phyloP scores from a whole-genome alignment of 2,888 invertebrate species.

The Clunio marinus region DNA sequence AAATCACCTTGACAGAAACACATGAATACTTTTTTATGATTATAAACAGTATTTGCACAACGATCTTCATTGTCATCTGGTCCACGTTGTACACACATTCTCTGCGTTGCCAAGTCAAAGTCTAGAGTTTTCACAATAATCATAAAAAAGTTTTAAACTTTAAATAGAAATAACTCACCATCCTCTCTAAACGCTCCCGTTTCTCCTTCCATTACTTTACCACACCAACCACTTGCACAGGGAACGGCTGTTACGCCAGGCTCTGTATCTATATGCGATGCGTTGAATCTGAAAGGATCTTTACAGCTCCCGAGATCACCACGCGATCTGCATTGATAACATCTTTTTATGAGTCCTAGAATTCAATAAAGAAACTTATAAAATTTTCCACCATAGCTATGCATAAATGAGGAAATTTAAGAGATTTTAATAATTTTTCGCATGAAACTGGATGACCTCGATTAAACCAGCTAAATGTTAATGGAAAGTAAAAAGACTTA shows the following conservation, averaged over 20 bases:
- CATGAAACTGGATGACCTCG: constrained; percentile 19
- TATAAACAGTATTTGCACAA: constrained; percentile 80
- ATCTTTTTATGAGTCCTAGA: constrained; percentile 67
- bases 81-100: constrained; percentile 80
- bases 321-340: constrained; percentile 79
- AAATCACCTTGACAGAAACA: constrained; percentile 88
- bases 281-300: constrained; percentile 77
- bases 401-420: background rate
- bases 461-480: background rate
- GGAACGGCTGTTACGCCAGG: constrained; percentile 71
- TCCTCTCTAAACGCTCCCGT: constrained; percentile 67
- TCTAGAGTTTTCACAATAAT: constrained; percentile 56
- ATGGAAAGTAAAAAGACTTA: constrained; percentile 27
- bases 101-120: constrained; percentile 80
- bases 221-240: constrained; percentile 90
- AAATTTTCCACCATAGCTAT: background rate
- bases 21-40: constrained; percentile 79
- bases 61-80: constrained; percentile 86
- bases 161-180: constrained; percentile 55
- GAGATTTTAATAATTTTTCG: background rate
- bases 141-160: constrained; percentile 3
- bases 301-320: constrained; percentile 85
- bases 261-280: constrained; percentile 66
- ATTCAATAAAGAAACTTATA: constrained; percentile 40
- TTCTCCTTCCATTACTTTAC: constrained; percentile 79